A percentile compares a stretch with the other conserved stretches of the same genome.
phyloP scores from a whole-genome alignment of 2,113 vertebrate species.

The Phaetusa simplex region DNA sequence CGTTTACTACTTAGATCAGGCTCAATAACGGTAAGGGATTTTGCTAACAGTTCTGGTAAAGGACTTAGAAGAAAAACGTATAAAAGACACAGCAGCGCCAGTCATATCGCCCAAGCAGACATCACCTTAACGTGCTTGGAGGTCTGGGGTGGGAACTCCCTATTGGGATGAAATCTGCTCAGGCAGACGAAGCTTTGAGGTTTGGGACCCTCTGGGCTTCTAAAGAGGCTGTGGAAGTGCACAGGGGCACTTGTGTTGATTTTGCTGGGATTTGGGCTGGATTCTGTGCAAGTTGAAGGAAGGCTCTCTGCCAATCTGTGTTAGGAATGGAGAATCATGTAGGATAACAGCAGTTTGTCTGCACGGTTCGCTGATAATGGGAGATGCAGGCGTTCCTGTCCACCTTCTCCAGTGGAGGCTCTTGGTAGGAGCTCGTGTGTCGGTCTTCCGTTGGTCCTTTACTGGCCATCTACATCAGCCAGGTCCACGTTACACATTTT shows the following conservation, averaged over 20 bases:
- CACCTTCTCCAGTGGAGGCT: background rate
- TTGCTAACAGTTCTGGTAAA: background rate
- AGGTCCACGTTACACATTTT: background rate
- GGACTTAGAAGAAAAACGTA: background rate
- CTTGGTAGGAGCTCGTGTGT: too few relatives aligned
- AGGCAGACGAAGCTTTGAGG: background rate
- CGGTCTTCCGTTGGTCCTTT: fast-evolving
- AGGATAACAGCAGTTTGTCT: background rate
- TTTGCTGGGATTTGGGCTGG: background rate
- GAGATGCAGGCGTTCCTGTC: background rate
- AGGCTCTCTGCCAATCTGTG: fast-evolving
- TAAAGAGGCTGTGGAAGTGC: background rate
- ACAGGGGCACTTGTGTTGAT: background rate
- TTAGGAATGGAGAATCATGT: background rate
- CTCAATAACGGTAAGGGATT: background rate
- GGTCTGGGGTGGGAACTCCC: background rate
- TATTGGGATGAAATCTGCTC: background rate
- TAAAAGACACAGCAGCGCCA: background rate
- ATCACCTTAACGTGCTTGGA: background rate
- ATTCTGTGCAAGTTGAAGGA: background rate
- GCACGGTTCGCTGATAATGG: background rate
- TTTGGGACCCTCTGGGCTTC: background rate
- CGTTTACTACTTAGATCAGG: background rate
- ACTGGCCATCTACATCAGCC: background rate
- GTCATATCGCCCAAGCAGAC: background rate